phyloP scores from a whole-genome alignment of 1,140 invertebrate genomes.

The Drosophila busckii region DNA sequence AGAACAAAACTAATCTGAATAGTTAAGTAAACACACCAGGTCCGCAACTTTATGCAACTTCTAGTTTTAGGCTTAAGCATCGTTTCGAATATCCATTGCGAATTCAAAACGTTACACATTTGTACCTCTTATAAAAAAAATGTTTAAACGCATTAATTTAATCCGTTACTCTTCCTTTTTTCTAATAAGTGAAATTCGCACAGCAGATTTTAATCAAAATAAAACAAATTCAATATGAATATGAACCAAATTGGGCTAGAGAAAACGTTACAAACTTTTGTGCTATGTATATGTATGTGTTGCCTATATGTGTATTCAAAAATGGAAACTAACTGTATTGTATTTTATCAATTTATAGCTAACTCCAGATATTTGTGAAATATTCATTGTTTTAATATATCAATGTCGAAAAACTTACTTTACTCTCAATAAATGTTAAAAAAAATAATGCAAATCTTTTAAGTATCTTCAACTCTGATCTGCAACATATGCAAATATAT shows the following conservation, averaged over 20 bases:
- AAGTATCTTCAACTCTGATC: too few relatives aligned
- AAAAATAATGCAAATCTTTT: background rate
- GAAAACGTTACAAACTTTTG: constrained; percentile 36
- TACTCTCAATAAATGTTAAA: constrained; percentile 63
- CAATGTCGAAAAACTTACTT: constrained; percentile 47
- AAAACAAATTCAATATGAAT: constrained; percentile 6
- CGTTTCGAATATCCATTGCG: constrained; percentile 21
- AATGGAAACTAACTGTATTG: constrained; percentile 18
- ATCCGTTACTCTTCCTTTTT: constrained; percentile 42
- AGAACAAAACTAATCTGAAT: background rate
- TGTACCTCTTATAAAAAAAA: constrained; percentile 54
- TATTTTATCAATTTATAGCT: constrained; percentile 40
- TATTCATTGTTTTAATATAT: constrained; percentile 53
- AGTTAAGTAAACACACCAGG: constrained; percentile 35
- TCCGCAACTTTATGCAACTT: constrained; percentile 49
- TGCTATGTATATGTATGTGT: constrained; percentile 59
- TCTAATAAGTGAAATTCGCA: constrained; percentile 37
- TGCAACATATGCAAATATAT: constrained; percentile 44
- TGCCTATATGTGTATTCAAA: constrained; percentile 63
- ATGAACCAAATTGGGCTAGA: too few relatives aligned
- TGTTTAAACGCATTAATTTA: constrained; percentile 41
- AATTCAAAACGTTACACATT: constrained; percentile 55
- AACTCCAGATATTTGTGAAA: constrained; percentile 51
- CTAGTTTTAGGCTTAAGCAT: constrained; percentile 40
- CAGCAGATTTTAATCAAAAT: constrained; percentile 33